Evolutionary conservation across 2,113 vertebrate genomes (phyloP), one percentile per base, ranked within the genome.

Genomic region (Setophaga coronata): DNA sequence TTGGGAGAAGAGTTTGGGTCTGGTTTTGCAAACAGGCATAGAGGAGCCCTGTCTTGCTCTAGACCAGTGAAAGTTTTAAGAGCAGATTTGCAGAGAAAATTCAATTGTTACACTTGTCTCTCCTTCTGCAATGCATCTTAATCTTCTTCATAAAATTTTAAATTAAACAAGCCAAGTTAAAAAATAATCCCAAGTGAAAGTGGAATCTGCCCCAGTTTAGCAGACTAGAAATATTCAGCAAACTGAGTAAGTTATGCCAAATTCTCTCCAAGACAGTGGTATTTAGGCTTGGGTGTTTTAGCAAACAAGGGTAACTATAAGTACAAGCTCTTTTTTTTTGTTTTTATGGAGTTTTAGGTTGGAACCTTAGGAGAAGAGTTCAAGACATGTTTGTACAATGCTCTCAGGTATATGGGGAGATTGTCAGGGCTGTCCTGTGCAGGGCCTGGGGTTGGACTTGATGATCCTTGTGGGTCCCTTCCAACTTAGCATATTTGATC

Each of bases 101-200:
- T 43, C 43, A 38, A 0, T 43, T 58, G 8, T 43, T 66, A 16
- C 5, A 45, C 28, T 66, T 0, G 0, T 13, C 15, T 29, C 28
- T 82, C 28, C 18, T 72, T 71, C 48, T 7, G 8, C 38, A n/a
- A 9, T 25, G 28, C 38, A 28, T 38, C 23, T 38, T 66, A 51
- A 43, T 66, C 18, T 43, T 81, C 33, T 38, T 51, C 5, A 38
- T 26, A 29, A 51, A 73, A 23, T 45, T 81, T 82, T 66, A 45
- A 82, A 66, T 58, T 15, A 51, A 65, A 43, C 33, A 36, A 38
- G 8, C 38, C 15, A 14, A 23, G 24, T 51, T 45, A 60, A 45
- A 81, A 73, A 43, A 38, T 8, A 66, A 23, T 51, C 18, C 33
- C 7, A 58, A 36, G 7, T 36, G 67, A 73, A n/a, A 80, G 7